Base-by-base conservation (phyloP, 2,888 invertebrate species). In the Clostera curtula region DNA sequence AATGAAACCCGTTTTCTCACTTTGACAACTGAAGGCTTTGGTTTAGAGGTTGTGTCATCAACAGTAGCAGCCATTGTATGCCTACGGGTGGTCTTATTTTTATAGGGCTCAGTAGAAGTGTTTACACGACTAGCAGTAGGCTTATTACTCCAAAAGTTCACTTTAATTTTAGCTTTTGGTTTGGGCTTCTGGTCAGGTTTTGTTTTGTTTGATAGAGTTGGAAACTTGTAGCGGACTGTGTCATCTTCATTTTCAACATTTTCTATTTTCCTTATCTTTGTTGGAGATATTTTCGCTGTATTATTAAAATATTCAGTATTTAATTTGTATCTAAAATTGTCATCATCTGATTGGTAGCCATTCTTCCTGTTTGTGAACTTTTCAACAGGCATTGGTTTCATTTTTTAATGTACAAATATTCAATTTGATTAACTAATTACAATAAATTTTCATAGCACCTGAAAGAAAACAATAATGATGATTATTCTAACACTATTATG, bases 101-200 rank as follows among this genome's bases (percentile, higher is more conserved):
- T 69, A 3, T 34, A 49, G 24, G 40, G 29, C 7, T 63, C 60
- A 19, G 46, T 33, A 27, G n/a, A n/a, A n/a, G 63, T 69, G 33
- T 67, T 58, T 9, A 70, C 42, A 18, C 70, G 55, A 24, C 52
- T 71, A 2, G 53, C 45, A 18, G 53, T 49, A 34, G 54, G 60
- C 37, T 77, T 80, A 36, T 60, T 73, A 36, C 82, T 82, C 83
- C 83, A 83, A 40, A 83, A 83, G 39, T 83, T 83, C 0, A 83
- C 79, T 58, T 83, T 83, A 4, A 82, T 76, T 55, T 72, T 80
- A 8, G 65, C 59, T 52, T 73, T 79, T 5, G 64, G 49, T 51
- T 80, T 80, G 9, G 62, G 47, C 43, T 75, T 77, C 7, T 52
- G 53, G 20, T 72, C 52, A 17, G 34, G 26, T 50, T 71, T 76